Conservation (phyloP, 2,888 invertebrate species). For the Theodoxus fluviatilis region DNA sequence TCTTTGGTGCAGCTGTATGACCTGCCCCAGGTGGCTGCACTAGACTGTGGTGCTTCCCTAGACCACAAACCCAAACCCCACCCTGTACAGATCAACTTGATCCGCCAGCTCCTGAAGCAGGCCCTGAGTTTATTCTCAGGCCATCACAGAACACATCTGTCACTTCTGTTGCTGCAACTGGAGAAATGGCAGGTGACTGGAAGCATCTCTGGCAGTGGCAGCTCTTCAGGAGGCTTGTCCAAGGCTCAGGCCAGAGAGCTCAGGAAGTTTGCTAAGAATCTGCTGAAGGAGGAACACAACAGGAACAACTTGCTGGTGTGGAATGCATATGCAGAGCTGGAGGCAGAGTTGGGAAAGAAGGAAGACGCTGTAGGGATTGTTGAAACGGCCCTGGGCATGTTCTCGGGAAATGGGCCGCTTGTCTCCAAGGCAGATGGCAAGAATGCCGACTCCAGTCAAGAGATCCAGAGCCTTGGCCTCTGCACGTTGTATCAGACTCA, state of each 20-base stretch:
- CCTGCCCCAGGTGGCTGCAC: conserved; percentile 19
- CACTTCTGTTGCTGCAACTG: conserved; percentile 33
- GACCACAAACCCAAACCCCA: conserved; percentile 26
- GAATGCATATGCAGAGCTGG: conserved; percentile 56
- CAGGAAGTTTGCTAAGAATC: conserved; percentile 55
- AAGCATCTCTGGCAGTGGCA: conserved; percentile 28
- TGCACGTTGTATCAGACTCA: conserved; percentile 40
- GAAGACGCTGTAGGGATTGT: conserved; percentile 56
- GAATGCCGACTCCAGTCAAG: not conserved
- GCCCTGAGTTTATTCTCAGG: conserved; percentile 35
- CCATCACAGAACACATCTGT: conserved; percentile 37
- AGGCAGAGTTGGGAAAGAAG: conserved; percentile 47
- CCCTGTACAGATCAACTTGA: conserved; percentile 27
- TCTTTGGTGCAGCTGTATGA: conserved; percentile 8
- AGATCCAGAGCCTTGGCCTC: conserved; percentile 30
- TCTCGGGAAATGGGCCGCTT: conserved; percentile 30
- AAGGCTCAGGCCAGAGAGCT: conserved; percentile 49
- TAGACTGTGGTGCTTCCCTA: conserved; percentile 7
- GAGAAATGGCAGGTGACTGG: no score
- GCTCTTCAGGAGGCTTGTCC: conserved; percentile 17
- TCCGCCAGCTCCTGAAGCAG: conserved; percentile 35
- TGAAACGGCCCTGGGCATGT: conserved; percentile 51
- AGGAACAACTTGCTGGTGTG: conserved; percentile 62
- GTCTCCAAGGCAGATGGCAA: conserved; percentile 23
- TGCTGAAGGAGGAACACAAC: conserved; percentile 58